A percentile compares a stretch with the other conserved stretches of the same genome.
Evolutionary conservation across 64 coral and sea anemone species (phyloP).

Genomic region (Pocillopora damicornis): DNA sequence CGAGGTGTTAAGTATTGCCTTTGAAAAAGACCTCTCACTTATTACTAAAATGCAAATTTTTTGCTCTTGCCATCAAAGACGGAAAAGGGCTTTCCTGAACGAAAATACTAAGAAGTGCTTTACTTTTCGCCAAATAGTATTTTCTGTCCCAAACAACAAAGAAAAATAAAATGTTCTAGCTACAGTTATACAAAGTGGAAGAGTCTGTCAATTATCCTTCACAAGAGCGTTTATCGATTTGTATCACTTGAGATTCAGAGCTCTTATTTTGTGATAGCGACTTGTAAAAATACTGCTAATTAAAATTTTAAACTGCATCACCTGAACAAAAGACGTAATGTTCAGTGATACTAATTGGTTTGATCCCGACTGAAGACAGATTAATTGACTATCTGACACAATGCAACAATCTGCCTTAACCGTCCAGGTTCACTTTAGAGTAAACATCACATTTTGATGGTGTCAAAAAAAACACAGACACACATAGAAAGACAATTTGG

Average conservation of each 20-base stretch:
- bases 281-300: not conserved
- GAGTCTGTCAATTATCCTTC: not conserved
- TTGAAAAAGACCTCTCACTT: not conserved
- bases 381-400: constrained; percentile 6
- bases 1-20: constrained; percentile 1
- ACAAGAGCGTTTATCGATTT: not conserved
- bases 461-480: too few relatives aligned
- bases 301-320: not conserved
- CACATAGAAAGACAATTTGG: too few relatives aligned
- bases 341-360: not conserved
- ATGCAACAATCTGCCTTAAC: not conserved
- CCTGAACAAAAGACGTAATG: not conserved
- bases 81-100: not conserved
- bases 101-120: not conserved
- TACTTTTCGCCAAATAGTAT: not conserved
- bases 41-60: constrained; percentile 16
- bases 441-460: not conserved
- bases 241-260: not conserved
- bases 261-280: not conserved
- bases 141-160: not conserved
- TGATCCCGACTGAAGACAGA: not conserved
- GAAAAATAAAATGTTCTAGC: not conserved
- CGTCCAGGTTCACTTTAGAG: not conserved
- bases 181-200: not conserved
- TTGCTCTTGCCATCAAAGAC: not conserved